Evolutionary conservation across 2,888 invertebrate species (phyloP).

Genomic region (Lepeophtheirus nordmannii): DNA sequence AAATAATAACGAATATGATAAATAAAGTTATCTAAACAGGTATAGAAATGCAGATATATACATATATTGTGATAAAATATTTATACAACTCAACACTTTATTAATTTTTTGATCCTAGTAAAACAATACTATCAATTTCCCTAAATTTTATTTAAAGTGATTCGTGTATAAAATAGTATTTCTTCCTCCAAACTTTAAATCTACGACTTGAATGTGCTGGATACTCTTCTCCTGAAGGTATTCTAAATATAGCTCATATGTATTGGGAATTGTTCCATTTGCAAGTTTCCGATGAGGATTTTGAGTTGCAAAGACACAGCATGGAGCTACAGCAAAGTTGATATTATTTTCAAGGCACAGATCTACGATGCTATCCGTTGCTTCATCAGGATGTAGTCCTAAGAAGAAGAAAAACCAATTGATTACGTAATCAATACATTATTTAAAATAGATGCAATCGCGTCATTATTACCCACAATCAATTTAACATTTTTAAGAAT

Average conservation of each 20-base stretch:
- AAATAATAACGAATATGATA: too few relatives aligned
- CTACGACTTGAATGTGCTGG: neutral
- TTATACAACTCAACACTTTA: too few relatives aligned
- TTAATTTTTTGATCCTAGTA: too few relatives aligned
- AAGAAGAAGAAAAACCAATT: neutral
- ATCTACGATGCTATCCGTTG: constrained; percentile 13
- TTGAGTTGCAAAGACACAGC: constrained; percentile 11
- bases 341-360: neutral
- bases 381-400: constrained; percentile 18
- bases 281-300: constrained; percentile 7
- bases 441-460: too few relatives aligned
- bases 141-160: too few relatives aligned
- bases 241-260: constrained; percentile 8
- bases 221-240: neutral
- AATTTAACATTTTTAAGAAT: too few relatives aligned
- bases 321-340: constrained; percentile 10
- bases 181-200: constrained; percentile 15
- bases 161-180: neutral
- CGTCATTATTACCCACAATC: too few relatives aligned
- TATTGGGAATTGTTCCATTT: constrained; percentile 7
- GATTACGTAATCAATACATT: too few relatives aligned
- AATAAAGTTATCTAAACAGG: too few relatives aligned
- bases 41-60: too few relatives aligned
- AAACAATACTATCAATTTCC: too few relatives aligned
- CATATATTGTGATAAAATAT: too few relatives aligned